These are phyloP conservation scores for Molorchus minor DNA, from an alignment of 2,888 invertebrate genomes.

Conservation along the genomic window DNA sequence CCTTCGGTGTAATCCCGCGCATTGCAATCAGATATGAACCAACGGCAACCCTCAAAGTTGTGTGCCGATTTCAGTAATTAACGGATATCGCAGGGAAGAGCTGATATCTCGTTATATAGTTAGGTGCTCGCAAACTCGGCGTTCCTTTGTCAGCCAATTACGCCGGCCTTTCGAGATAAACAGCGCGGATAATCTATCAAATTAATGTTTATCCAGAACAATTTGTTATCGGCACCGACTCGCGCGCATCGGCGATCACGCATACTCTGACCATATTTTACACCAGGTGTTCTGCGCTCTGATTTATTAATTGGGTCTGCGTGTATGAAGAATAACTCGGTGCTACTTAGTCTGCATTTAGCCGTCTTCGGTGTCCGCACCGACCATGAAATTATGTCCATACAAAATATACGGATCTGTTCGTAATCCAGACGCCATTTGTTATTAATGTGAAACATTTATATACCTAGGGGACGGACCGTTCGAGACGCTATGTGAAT, in stretches of 20 bases:
- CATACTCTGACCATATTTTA: constrained; percentile 17
- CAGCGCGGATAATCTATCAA: constrained; percentile 62
- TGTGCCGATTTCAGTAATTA: constrained; percentile 54
- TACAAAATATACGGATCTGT: too few relatives aligned
- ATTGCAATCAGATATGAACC: constrained; percentile 42
- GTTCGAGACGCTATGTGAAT: too few relatives aligned
- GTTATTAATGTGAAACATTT: too few relatives aligned
- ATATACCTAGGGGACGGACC: too few relatives aligned
- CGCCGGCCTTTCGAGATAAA: constrained; percentile 59
- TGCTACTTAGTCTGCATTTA: too few relatives aligned
- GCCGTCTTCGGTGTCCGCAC: too few relatives aligned
- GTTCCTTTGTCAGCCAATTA: constrained; percentile 58
- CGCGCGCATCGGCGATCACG: constrained; percentile 19
- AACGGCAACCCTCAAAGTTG: constrained; percentile 50
- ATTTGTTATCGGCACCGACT: constrained; percentile 46
- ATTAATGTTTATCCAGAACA: constrained; percentile 57
- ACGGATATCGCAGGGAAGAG: constrained; percentile 51
- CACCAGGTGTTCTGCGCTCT: constrained; percentile 10
- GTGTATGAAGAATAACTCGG: not conserved
- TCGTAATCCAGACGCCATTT: too few relatives aligned
- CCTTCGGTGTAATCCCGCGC: constrained; percentile 12
- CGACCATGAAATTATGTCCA: too few relatives aligned
- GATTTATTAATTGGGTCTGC: constrained; percentile 5
- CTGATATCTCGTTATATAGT: constrained; percentile 37
- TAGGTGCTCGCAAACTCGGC: constrained; percentile 44